phyloP scores from a whole-genome alignment of 2,888 invertebrate species.

The Drosophila mettleri region DNA sequence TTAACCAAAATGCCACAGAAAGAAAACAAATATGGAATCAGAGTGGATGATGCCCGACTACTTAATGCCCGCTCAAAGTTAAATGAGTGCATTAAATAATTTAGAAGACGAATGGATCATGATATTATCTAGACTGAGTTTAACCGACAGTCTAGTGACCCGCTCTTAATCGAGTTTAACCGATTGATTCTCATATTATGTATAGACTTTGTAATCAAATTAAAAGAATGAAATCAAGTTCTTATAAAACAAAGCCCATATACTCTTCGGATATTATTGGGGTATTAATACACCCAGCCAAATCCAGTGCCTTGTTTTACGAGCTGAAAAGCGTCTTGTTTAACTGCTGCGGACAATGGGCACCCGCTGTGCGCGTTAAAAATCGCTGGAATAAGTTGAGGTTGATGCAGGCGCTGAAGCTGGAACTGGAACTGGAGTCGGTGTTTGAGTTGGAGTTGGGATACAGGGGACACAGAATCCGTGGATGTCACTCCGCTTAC shows the following conservation, averaged over 20 bases:
- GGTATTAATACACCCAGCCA: constrained; percentile 11
- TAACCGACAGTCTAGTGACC: too few relatives aligned
- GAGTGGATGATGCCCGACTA: neutral
- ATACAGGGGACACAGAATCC: constrained; percentile 14
- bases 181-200: neutral
- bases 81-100: neutral
- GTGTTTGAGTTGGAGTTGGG: constrained; percentile 1
- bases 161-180: too few relatives aligned
- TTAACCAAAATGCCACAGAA: constrained; percentile 51
- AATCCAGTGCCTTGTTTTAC: constrained; percentile 65
- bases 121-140: neutral
- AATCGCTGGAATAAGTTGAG: constrained; percentile 61
- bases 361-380: constrained; percentile 77
- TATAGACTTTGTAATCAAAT: neutral
- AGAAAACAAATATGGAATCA: constrained; percentile 3
- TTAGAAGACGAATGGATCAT: too few relatives aligned
- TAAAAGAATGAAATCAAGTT: neutral
- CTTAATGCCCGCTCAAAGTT: neutral
- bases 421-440: constrained; percentile 5
- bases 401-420: constrained; percentile 12
- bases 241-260: neutral
- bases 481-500: constrained; percentile 52
- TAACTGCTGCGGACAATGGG: constrained; percentile 76
- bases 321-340: constrained; percentile 79
- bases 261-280: neutral